Evolutionary conservation across 2,888 invertebrate species (phyloP).

Genomic region (Agonopterix heracliana): DNA sequence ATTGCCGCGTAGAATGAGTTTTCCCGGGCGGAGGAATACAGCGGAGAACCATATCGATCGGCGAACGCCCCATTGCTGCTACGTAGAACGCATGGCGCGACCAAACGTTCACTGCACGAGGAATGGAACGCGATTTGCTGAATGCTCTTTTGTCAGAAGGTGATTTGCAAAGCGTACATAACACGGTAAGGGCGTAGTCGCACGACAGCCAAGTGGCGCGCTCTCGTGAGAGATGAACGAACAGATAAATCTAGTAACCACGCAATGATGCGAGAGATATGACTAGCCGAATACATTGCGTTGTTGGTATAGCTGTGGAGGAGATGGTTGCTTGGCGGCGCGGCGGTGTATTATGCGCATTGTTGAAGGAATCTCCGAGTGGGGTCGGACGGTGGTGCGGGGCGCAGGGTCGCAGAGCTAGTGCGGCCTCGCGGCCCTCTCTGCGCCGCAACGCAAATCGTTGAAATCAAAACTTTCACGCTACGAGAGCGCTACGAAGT

Average conservation of each 20-base stretch:
- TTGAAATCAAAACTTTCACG: conserved; percentile 77
- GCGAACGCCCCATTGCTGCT: conserved; percentile 56
- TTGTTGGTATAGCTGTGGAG: conserved; percentile 4
- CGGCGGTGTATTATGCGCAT: conserved; percentile 27
- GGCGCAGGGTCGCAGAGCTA: conserved; percentile 60
- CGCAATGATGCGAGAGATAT: conserved; percentile 16
- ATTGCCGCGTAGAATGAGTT: conserved; percentile 56
- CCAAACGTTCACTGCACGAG: conserved; percentile 29
- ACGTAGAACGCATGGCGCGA: conserved; percentile 11
- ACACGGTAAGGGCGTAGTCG: conserved; percentile 65
- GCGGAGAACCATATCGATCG: conserved; percentile 55
- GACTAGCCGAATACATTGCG: conserved; percentile 35
- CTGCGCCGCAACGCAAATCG: conserved; percentile 73
- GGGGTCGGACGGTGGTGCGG: conserved; percentile 22
- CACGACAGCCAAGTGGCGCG: conserved; percentile 67
- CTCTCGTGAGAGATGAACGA: conserved; percentile 71
- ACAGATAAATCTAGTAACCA: conserved; percentile 59
- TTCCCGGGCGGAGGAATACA: conserved; percentile 33
- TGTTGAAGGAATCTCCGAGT: background rate
- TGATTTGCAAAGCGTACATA: conserved; percentile 53
- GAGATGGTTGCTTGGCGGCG: background rate
- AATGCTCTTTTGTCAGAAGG: conserved; percentile 39
- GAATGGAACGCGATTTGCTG: conserved; percentile 48
- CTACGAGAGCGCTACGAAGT: conserved; percentile 75
- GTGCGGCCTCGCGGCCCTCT: conserved; percentile 68